Evolutionary conservation across 2,888 invertebrate species (phyloP).

Genomic region (Tineola bisselliella): DNA sequence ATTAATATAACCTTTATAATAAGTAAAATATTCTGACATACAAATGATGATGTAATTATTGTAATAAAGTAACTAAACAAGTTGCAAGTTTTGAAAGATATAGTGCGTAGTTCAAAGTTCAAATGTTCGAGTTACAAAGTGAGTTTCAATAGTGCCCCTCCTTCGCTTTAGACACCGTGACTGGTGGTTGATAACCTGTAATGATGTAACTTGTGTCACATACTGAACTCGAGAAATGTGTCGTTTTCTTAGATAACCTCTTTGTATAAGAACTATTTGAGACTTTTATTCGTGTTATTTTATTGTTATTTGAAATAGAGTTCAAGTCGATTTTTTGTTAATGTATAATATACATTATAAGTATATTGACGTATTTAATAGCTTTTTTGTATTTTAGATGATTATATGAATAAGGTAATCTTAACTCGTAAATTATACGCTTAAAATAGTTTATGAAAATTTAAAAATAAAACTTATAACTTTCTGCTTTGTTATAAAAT

Average conservation of each 20-base stretch:
- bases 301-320: neutral
- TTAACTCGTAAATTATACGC: too few relatives aligned
- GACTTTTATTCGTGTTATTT: neutral
- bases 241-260: neutral
- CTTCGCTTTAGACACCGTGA: neutral
- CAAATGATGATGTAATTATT: too few relatives aligned
- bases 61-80: too few relatives aligned
- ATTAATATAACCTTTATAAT: too few relatives aligned
- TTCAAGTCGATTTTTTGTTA: neutral
- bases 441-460: too few relatives aligned
- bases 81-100: neutral
- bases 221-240: neutral
- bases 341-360: too few relatives aligned
- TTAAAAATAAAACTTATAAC: too few relatives aligned
- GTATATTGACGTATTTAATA: too few relatives aligned
- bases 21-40: too few relatives aligned
- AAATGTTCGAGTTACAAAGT: neutral
- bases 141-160: conserved; percentile 1
- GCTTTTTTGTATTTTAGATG: too few relatives aligned
- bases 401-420: too few relatives aligned
- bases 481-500: too few relatives aligned
- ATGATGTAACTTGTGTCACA: conserved; percentile 3
- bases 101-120: neutral
- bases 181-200: conserved; percentile 4
- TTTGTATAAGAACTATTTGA: neutral